phyloP scores from a whole-genome alignment of 2,113 vertebrate genomes.

The Polyodon spathula region DNA sequence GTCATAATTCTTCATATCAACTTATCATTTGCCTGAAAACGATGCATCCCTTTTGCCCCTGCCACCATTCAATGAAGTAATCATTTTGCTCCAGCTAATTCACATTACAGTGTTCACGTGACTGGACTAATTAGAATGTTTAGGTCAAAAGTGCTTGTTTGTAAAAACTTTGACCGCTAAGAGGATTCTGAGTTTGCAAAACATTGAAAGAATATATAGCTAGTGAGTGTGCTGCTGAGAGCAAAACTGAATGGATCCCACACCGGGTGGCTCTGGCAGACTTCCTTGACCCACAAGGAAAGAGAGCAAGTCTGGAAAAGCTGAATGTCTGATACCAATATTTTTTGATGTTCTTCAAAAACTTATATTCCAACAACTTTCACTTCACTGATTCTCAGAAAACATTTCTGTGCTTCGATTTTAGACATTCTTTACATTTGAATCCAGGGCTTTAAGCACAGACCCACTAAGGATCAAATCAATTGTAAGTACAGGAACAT shows the following conservation, averaged over 20 bases:
- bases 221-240: slow-evolving; percentile 36
- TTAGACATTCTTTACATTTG: too few species aligned
- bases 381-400: too few species aligned
- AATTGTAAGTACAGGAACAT: too few species aligned
- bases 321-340: too few species aligned
- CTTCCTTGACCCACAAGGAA: background rate
- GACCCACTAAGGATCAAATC: too few species aligned
- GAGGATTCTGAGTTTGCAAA: slow-evolving; percentile 49
- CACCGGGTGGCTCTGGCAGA: background rate
- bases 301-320: background rate
- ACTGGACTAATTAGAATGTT: slow-evolving; percentile 41
- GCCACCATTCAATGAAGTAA: background rate
- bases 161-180: slow-evolving; percentile 47
- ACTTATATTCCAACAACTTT: too few species aligned
- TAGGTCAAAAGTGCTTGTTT: slow-evolving; percentile 47
- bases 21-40: slow-evolving; percentile 4
- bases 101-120: slow-evolving; percentile 45
- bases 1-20: too few species aligned
- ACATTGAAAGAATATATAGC: slow-evolving; percentile 44
- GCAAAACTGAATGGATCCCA: background rate
- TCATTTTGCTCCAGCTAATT: background rate
- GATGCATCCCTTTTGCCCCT: background rate
- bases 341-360: too few species aligned
- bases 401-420: too few species aligned
- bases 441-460: too few species aligned